Evolutionary conservation across 1,140 invertebrate species (phyloP).

Genomic region (Zaprionus inermis): DNA sequence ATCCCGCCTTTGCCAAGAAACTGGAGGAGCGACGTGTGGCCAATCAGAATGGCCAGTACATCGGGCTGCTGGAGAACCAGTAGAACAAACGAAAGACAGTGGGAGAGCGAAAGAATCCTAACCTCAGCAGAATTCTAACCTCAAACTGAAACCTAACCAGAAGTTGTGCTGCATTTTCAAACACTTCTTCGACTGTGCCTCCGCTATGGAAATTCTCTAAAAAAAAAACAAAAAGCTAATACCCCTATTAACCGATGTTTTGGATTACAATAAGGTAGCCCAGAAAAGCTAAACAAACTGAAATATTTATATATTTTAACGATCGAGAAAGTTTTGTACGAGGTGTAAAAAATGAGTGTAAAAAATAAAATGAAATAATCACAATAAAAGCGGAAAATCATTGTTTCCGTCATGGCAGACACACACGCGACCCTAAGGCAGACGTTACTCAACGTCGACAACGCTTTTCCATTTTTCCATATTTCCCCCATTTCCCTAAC

Average conservation of each 20-base stretch:
- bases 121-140: conserved; percentile 12
- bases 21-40: conserved; percentile 85
- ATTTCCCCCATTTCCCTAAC: conserved; percentile 8
- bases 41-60: conserved; percentile 86
- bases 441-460: conserved; percentile 52
- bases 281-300: conserved; percentile 6
- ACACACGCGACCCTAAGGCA: conserved; percentile 42
- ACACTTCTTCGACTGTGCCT: conserved; percentile 45
- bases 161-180: conserved; percentile 5
- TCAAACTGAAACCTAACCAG: background rate
- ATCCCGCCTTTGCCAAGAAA: conserved; percentile 85
- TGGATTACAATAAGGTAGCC: background rate
- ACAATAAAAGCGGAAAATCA: conserved; percentile 63
- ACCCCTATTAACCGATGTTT: background rate
- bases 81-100: conserved; percentile 36
- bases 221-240: background rate
- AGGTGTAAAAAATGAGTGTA: conserved; percentile 27
- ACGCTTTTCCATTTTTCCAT: conserved; percentile 60
- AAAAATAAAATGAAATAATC: conserved; percentile 57
- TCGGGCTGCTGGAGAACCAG: conserved; percentile 80
- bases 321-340: conserved; percentile 72
- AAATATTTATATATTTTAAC: conserved; percentile 55
- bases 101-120: background rate
- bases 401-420: conserved; percentile 67
- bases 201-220: background rate